phyloP scores from a whole-genome alignment of 1,140 invertebrate genomes.

The Monochamus saltuarius region DNA sequence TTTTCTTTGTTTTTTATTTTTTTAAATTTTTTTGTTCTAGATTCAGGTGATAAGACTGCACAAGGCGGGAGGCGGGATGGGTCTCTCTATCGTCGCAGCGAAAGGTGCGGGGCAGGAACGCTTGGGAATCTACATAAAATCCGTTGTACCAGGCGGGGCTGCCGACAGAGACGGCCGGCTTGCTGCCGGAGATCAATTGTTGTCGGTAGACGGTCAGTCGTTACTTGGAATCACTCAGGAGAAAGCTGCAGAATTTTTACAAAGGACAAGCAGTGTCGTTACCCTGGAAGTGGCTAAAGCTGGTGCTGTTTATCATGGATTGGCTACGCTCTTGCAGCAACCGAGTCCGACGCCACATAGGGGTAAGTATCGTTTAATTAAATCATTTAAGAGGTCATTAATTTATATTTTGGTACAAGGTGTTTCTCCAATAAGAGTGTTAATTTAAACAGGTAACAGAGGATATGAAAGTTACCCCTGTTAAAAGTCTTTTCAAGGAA shows the following conservation, averaged over 20 bases:
- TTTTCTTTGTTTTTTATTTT: constrained; percentile 12
- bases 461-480: no score
- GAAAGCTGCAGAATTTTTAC: constrained; percentile 93
- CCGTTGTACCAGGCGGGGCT: constrained; percentile 92
- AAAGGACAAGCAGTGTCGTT: constrained; percentile 89
- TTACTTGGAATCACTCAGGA: constrained; percentile 93
- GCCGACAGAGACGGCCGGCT: constrained; percentile 92
- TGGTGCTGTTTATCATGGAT: constrained; percentile 93
- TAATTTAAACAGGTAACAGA: no score
- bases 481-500: no score
- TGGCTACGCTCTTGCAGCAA: constrained; percentile 90
- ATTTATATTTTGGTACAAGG: no score
- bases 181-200: constrained; percentile 94
- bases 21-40: constrained; percentile 50
- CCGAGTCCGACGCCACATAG: constrained; percentile 81
- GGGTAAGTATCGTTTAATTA: constrained; percentile 58
- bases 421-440: no score
- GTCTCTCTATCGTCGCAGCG: constrained; percentile 89
- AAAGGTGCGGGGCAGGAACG: constrained; percentile 89
- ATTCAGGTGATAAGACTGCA: constrained; percentile 85
- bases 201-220: constrained; percentile 96
- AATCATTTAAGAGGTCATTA: no score
- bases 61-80: constrained; percentile 90
- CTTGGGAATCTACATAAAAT: constrained; percentile 96
- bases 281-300: constrained; percentile 96